Percentiles rank a stretch among this genome's conserved stretches.
phyloP scores from a whole-genome alignment of 2,888 invertebrate species.

The Scaptomyza reducta region DNA sequence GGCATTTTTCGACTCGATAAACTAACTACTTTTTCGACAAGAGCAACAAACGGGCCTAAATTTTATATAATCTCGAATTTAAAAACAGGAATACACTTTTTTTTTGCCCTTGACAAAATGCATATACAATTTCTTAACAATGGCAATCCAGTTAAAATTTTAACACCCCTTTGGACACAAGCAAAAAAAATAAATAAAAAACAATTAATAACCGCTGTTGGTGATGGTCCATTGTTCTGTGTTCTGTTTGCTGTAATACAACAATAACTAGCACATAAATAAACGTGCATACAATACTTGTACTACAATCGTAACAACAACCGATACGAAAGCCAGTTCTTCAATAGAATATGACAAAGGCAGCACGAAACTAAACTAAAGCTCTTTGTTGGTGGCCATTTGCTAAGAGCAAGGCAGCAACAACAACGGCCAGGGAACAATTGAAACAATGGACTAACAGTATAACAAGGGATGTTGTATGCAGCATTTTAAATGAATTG shows the following conservation, averaged over 20 bases:
- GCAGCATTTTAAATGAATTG: conserved; percentile 71
- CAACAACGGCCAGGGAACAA: conserved; percentile 37
- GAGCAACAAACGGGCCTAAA: too few species aligned
- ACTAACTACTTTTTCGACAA: too few species aligned
- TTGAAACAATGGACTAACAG: conserved; percentile 64
- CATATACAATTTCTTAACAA: conserved; percentile 15
- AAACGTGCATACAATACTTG: conserved; percentile 59
- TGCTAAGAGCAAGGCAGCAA: conserved; percentile 16
- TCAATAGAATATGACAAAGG: conserved; percentile 59
- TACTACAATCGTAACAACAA: conserved; percentile 44
- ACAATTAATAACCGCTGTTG: conserved; percentile 29
- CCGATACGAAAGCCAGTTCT: conserved; percentile 55
- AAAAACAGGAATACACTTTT: too few species aligned
- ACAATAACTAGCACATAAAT: conserved; percentile 74
- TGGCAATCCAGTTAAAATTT: conserved; percentile 36
- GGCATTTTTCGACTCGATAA: neutral
- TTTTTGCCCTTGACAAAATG: too few species aligned
- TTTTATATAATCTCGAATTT: too few species aligned
- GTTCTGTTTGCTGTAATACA: conserved; percentile 20
- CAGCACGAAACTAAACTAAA: conserved; percentile 36
- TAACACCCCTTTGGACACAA: conserved; percentile 54
- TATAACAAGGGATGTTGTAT: conserved; percentile 45
- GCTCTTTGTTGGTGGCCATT: conserved; percentile 69
- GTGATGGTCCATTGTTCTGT: conserved; percentile 62
- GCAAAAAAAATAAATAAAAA: conserved; percentile 9